Evolutionary conservation across 2,113 vertebrate species (phyloP), one percentile per base, ranked within the genome.

Genomic region (Actinemys pallida): DNA sequence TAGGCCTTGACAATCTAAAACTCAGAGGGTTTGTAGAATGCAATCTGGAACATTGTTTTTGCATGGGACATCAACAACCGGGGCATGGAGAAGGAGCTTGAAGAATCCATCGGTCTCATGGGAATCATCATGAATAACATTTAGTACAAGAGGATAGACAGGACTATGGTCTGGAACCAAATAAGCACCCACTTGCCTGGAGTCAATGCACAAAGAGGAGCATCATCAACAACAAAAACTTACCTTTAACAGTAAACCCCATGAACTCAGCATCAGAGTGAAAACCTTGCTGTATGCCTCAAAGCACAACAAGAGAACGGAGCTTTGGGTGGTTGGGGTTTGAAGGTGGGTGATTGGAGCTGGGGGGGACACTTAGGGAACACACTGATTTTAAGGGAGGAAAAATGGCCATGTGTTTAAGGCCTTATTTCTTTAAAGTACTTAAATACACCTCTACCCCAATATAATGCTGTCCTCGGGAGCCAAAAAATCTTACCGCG

Each of bases 111-210:
- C 25, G 31, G 7, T 83, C 78, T 72, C 6, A 39, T 14, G 54
- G 53, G 2, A 83, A 1, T 31, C 19, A 83, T 50, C 83, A 24
- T 79, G 31, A 52, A 83, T 88, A 87, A 81, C 31, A 14, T 93
- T 83, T 84, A 72, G 86, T 95, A 93, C 83, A 93, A 95, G 86
- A 90, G 31, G 56, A 91, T 95, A 88, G 31, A 78, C 3, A 62
- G 6, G 35, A 3, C 53, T 92, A 88, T 91, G 5, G 57, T 85
- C 29, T 19, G 20, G 89, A 94, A 90, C 84, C 5, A 83, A 91
- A 86, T 42, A 45, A 80, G 59, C 27, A 50, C 12, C 0, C 2
- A 62, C 86, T 83, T 62, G 14, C 4, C 14, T 83, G 39, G 53
- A 62, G 10, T 49, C 76, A 4, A 6, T 4, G 52, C 76, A 49